These are phyloP conservation scores for Hydriomena furcata DNA, from an alignment of 2,888 invertebrate species.

Conservation along the genomic window DNA sequence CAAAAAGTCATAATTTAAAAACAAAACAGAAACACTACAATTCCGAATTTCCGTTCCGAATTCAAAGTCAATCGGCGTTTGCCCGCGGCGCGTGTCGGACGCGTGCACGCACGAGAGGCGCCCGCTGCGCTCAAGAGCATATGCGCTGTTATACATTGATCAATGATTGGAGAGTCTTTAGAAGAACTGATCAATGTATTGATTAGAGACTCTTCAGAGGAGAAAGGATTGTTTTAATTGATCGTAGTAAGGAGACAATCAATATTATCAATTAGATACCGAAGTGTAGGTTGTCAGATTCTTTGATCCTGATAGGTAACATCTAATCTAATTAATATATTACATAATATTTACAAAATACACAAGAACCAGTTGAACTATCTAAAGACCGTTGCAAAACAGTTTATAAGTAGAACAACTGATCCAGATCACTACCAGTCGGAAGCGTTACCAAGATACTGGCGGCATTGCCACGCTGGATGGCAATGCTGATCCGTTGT, in stretches of 20 bases:
- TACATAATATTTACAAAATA: too few species aligned
- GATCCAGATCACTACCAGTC: too few species aligned
- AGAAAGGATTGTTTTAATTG: constrained; percentile 13
- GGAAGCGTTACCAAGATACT: too few species aligned
- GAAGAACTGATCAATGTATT: constrained; percentile 23
- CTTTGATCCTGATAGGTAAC: too few species aligned
- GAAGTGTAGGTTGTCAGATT: too few species aligned
- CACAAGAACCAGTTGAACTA: too few species aligned
- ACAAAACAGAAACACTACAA: too few species aligned
- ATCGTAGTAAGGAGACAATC: neutral
- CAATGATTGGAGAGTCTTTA: constrained; percentile 21
- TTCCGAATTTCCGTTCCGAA: constrained; percentile 16
- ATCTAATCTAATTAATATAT: too few species aligned
- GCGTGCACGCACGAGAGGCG: constrained; percentile 63
- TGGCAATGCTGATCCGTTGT: too few species aligned
- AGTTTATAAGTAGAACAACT: too few species aligned
- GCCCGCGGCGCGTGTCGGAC: constrained; percentile 59
- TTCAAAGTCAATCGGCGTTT: constrained; percentile 44
- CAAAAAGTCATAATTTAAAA: constrained; percentile 25
- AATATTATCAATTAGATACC: neutral
- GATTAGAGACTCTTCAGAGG: constrained; percentile 17
- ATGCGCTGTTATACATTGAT: constrained; percentile 48
- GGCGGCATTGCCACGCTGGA: too few species aligned
- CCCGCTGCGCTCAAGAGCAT: constrained; percentile 74
- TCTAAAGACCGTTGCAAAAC: too few species aligned